Conservation (phyloP, 2,113 vertebrate genomes). For the Hassar affinis region DNA sequence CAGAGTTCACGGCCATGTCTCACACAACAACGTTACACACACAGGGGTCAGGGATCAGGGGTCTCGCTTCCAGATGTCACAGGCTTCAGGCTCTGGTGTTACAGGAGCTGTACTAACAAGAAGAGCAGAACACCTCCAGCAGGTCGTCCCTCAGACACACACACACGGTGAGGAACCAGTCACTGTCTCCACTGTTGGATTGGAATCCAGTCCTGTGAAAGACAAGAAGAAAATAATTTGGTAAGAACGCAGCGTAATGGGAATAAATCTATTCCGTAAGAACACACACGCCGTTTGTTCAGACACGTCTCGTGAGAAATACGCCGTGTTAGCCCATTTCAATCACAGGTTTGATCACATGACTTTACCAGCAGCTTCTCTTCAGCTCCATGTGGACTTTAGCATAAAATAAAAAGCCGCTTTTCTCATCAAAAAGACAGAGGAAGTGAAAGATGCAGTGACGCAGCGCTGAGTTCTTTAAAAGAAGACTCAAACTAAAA, state of each 20-base stretch:
- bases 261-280: neutral
- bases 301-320: neutral
- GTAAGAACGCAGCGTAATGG: neutral
- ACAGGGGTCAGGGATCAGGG: conserved; percentile 1
- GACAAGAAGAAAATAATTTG: neutral
- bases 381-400: neutral
- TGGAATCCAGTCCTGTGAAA: neutral
- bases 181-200: neutral
- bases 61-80: neutral
- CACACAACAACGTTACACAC: conserved; percentile 1
- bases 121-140: neutral
- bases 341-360: neutral
- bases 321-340: neutral
- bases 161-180: neutral
- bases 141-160: neutral
- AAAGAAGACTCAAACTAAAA: neutral
- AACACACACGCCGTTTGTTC: neutral
- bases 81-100: neutral
- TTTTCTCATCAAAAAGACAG: conserved; percentile 2
- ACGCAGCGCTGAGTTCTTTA: neutral
- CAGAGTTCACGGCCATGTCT: conserved; percentile 80
- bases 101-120: neutral
- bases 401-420: neutral
- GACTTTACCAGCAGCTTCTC: neutral
- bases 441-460: neutral